Evolutionary conservation across 92 coral and sea anemone species (phyloP).

Genomic region (Zoanthus sociatus): DNA sequence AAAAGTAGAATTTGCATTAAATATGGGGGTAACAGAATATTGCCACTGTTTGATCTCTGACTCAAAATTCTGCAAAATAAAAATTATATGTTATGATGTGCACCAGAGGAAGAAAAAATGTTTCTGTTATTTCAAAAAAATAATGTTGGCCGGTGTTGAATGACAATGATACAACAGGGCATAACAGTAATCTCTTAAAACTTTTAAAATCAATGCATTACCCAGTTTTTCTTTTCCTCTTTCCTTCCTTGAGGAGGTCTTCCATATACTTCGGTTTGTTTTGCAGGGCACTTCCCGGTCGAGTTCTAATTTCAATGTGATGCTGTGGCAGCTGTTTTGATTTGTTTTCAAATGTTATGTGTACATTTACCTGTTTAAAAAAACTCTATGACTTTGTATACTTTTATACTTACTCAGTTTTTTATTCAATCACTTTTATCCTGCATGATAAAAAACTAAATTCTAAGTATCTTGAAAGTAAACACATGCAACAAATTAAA

Average conservation of each 20-base stretch:
- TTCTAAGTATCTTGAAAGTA: conserved; percentile 28
- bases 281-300: conserved; percentile 48
- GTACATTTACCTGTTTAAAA: neutral
- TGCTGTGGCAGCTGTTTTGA: conserved; percentile 11
- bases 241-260: conserved; percentile 41
- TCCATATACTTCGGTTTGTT: conserved; percentile 34
- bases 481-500: no score
- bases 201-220: neutral
- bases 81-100: neutral
- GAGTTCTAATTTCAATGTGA: conserved; percentile 11
- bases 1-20: neutral
- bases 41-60: neutral
- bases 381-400: neutral
- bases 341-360: neutral
- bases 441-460: neutral
- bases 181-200: neutral
- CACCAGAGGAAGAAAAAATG: neutral
- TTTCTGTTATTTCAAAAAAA: neutral
- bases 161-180: neutral
- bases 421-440: neutral
- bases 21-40: neutral
- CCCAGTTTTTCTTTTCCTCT: conserved; percentile 34
- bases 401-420: neutral
- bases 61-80: neutral
- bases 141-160: neutral